phyloP scores from a whole-genome alignment of 2,113 vertebrate genomes.

The Sitta europaea region DNA sequence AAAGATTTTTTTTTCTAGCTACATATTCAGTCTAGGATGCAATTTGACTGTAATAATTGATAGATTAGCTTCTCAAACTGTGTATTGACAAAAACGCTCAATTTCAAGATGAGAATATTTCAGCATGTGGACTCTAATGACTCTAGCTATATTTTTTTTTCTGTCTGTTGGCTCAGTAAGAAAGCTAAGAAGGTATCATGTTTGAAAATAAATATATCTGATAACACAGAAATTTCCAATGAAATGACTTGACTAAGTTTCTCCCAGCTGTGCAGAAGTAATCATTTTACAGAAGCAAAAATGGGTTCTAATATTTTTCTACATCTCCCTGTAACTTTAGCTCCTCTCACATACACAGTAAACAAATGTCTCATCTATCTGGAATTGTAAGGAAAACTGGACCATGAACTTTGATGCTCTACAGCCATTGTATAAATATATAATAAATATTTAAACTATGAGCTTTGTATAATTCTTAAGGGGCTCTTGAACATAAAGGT shows the following conservation, averaged over 20 bases:
- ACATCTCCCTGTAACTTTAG: accelerated
- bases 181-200: not conserved
- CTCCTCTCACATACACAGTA: not conserved
- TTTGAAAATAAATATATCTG: not conserved
- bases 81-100: not conserved
- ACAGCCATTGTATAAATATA: not conserved
- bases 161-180: not conserved
- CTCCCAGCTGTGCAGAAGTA: not conserved
- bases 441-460: not conserved
- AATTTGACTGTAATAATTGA: not conserved
- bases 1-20: not conserved
- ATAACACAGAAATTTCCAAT: not conserved
- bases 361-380: not conserved
- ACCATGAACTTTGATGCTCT: not conserved
- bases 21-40: not conserved
- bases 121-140: not conserved
- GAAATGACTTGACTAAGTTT: not conserved
- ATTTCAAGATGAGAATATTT: not conserved
- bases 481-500: not conserved
- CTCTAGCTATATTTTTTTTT: not conserved
- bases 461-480: not conserved
- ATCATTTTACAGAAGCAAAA: not conserved
- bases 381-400: not conserved
- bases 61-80: not conserved
- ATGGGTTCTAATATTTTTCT: not conserved